These are phyloP conservation scores for Sebastes aleutianus DNA, from an alignment of 2,797 vertebrate genomes.

Conservation along the genomic window DNA sequence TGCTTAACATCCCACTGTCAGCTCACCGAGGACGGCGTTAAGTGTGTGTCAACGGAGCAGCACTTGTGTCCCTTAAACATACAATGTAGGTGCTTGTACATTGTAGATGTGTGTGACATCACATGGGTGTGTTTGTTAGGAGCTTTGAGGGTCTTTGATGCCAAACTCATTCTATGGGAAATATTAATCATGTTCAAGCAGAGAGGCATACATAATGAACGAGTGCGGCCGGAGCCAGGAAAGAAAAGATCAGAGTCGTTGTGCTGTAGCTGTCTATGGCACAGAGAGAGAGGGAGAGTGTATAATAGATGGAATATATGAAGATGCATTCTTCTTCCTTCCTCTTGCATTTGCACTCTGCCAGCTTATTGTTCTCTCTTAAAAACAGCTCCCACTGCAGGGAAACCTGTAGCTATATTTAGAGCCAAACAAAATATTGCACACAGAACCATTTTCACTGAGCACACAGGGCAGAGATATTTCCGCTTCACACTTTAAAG, in stretches of 20 bases:
- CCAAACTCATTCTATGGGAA: constrained; percentile 58
- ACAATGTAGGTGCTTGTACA: constrained; percentile 5
- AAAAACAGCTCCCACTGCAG: constrained; percentile 58
- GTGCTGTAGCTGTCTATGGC: constrained; percentile 37
- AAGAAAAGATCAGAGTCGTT: constrained; percentile 36
- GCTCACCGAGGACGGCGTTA: constrained; percentile 49
- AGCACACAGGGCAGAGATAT: constrained; percentile 29
- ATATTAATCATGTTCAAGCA: constrained; percentile 70
- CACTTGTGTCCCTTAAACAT: constrained; percentile 36
- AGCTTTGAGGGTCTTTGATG: constrained; percentile 58
- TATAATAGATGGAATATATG: constrained; percentile 38
- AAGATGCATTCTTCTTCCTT: constrained; percentile 45
- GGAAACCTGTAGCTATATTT: constrained; percentile 69
- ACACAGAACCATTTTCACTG: constrained; percentile 23
- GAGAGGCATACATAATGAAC: constrained; percentile 60
- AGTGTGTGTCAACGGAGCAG: constrained; percentile 24
- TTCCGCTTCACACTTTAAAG: constrained; percentile 33
- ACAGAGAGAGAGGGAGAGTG: constrained; percentile 6
- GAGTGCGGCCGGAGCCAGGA: constrained; percentile 29
- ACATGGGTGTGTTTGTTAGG: not conserved
- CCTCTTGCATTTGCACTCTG: constrained; percentile 40
- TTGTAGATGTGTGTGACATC: not conserved
- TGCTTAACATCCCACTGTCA: constrained; percentile 67
- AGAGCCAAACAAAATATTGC: constrained; percentile 57
- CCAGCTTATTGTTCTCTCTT: constrained; percentile 63